Conservation (phyloP, 2,888 invertebrate genomes). For the Heliconius ismenius region DNA sequence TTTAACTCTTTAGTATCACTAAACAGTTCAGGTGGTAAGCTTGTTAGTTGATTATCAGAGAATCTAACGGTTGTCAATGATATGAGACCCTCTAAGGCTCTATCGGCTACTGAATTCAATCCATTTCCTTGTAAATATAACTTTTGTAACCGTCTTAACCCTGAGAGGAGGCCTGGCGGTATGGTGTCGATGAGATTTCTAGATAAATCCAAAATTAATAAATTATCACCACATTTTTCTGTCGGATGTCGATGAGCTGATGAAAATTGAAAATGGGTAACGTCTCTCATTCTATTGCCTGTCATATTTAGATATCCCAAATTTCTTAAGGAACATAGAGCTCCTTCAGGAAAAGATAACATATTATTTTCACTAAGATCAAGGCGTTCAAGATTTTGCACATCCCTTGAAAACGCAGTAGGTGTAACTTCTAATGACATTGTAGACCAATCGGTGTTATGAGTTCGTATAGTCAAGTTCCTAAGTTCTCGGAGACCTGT, state of each 20-base stretch:
- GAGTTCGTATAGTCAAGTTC: slow-evolving; percentile 90
- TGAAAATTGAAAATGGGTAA: slow-evolving; percentile 87
- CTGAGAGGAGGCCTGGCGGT: slow-evolving; percentile 87
- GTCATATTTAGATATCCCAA: slow-evolving; percentile 90
- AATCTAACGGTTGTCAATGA: slow-evolving; percentile 88
- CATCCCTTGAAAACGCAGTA: slow-evolving; percentile 88
- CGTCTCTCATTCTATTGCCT: slow-evolving; percentile 88
- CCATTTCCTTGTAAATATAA: slow-evolving; percentile 90
- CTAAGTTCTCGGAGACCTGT: slow-evolving; percentile 88
- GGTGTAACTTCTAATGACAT: slow-evolving; percentile 89
- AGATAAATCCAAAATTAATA: slow-evolving; percentile 87
- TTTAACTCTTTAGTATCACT: slow-evolving; percentile 88
- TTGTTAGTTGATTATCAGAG: slow-evolving; percentile 90
- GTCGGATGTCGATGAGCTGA: slow-evolving; percentile 80
- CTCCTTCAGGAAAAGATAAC: slow-evolving; percentile 89
- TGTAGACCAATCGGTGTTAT: slow-evolving; percentile 92
- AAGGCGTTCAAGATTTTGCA: slow-evolving; percentile 86
- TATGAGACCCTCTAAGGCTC: slow-evolving; percentile 88
- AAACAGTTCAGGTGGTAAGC: slow-evolving; percentile 91
- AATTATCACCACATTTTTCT: slow-evolving; percentile 86
- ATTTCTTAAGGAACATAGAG: slow-evolving; percentile 88
- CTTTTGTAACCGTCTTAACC: slow-evolving; percentile 86
- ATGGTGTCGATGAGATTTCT: slow-evolving; percentile 89
- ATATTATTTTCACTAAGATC: slow-evolving; percentile 91
- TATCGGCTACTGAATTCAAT: slow-evolving; percentile 88